Evolutionary conservation across 2,888 invertebrate genomes (phyloP).

Genomic region (Hydroisotoma schaefferi): DNA sequence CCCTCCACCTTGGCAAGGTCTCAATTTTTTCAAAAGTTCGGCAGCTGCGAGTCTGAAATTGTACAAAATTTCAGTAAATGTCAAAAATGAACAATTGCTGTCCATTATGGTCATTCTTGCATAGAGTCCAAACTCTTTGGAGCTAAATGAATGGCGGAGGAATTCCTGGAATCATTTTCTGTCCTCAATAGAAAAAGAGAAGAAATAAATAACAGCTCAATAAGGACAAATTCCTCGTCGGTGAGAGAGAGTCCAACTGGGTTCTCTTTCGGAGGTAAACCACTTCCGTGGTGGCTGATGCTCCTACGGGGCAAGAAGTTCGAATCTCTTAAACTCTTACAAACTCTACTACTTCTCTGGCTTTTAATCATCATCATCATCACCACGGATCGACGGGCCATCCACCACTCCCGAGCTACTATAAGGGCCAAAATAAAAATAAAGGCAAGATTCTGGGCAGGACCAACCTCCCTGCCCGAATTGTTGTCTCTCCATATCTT

Average conservation of each 20-base stretch:
- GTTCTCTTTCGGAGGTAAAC: conserved; percentile 9
- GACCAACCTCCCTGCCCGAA: no score
- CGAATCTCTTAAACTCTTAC: no score
- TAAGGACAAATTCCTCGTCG: conserved; percentile 40
- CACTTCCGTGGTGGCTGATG: conserved; percentile 9
- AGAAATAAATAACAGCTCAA: conserved; percentile 49
- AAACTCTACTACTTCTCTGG: neutral
- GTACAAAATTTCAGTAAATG: conserved; percentile 48
- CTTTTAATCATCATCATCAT: neutral
- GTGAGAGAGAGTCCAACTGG: conserved; percentile 19
- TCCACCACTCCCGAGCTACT: no score
- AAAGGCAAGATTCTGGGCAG: no score
- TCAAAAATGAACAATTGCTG: conserved; percentile 49
- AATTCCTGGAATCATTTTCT: conserved; percentile 46
- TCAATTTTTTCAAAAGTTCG: conserved; percentile 46
- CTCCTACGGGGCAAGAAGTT: no score
- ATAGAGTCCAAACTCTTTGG: conserved; percentile 45
- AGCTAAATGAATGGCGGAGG: conserved; percentile 40
- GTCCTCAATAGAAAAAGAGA: conserved; percentile 47
- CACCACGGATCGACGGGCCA: neutral
- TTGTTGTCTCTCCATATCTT: no score
- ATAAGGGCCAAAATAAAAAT: no score
- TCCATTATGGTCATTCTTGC: conserved; percentile 49
- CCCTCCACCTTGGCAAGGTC: conserved; percentile 47
- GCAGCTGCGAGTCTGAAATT: conserved; percentile 42